These are phyloP conservation scores for Aelia acuminata DNA, from an alignment of 2,888 invertebrate species.

Conservation along the genomic window DNA sequence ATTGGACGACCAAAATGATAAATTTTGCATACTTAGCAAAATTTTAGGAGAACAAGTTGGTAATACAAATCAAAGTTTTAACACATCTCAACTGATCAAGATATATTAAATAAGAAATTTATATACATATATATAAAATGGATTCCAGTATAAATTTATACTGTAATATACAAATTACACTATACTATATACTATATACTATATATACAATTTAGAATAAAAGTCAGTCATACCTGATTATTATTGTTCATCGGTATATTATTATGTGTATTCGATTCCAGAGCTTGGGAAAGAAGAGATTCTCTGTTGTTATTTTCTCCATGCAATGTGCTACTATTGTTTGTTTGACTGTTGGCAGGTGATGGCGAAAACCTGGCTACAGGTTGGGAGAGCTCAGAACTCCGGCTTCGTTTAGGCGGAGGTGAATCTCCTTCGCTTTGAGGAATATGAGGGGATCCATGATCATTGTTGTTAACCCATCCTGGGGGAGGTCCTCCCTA, in stretches of 20 bases:
- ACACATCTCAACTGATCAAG: no score
- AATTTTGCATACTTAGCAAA: no score
- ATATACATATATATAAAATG: no score
- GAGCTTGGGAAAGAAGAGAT: slow-evolving; percentile 81
- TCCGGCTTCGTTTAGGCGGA: slow-evolving; percentile 66
- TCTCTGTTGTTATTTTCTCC: slow-evolving; percentile 67
- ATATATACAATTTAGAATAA: no score
- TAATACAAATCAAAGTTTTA: no score
- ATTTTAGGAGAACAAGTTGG: no score
- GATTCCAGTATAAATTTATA: no score
- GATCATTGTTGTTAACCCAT: slow-evolving; percentile 55
- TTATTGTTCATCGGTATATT: slow-evolving; percentile 63
- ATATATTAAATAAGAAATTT: no score
- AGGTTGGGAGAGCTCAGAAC: slow-evolving; percentile 63
- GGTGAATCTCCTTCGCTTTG: slow-evolving; percentile 64
- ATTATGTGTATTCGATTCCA: slow-evolving; percentile 74
- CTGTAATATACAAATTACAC: no score
- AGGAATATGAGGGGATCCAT: slow-evolving; percentile 52
- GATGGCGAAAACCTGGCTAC: slow-evolving; percentile 64
- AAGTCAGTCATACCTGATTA: slow-evolving; percentile 48
- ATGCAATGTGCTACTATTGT: slow-evolving; percentile 60
- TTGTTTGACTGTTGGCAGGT: slow-evolving; percentile 63
- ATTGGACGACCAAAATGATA: no score
- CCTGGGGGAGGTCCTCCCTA: slow-evolving; percentile 54
- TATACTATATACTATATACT: no score